Base-by-base conservation (phyloP, 2,888 invertebrate species). In the Phragmatobia fuliginosa region DNA sequence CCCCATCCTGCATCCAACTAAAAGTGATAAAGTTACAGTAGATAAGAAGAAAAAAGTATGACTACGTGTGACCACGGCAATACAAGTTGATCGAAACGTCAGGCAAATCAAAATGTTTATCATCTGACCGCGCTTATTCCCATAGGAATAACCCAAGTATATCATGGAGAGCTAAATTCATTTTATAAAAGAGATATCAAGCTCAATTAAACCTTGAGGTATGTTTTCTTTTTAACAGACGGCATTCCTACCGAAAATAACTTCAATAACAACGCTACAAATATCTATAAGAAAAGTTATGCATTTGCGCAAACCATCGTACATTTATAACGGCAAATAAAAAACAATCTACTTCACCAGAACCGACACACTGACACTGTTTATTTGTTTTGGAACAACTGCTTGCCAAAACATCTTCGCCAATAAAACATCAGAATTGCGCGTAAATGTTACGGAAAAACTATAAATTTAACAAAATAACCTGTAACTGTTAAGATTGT, bases 301-400 rank as follows among this genome's bases (percentile, higher is more conserved):
- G 63, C 67, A 62, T 80, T 73, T 72, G 32, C 62, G 28, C 67
- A 74, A 71, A 79, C 70, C 61, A 69, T 62, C 49, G 33, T 59
- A 65, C 74, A 75, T 75, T 75, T 74, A 74, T 63, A 78, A 73
- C 71, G 69, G 71, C 74, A 82, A 80, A 80, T 76, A 79, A 79
- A 74, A 75, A 64, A 58, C 56, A 56, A 68, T 73, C 75, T 72
- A 77, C 79, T 79, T 80, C 77, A 80, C 77, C 74, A 80, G 72
- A 68, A 56, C 59, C n/a, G 56, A 63, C 64, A 60, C 60, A 77
- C 70, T 56, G 64, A 74, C 74, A 73, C 68, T 68, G 72, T 77
- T 76, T 75, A 75, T 77, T 79, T 76, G 76, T 79, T 80, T 79
- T 73, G 75, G 73, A 78, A 78, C 78, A 78, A 68, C 76, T 74